A percentile compares a stretch with the other conserved stretches of the same genome.
These are phyloP conservation scores for Trachelipus rathkii DNA, from an alignment of 1,140 invertebrate species.

Conservation along the genomic window DNA sequence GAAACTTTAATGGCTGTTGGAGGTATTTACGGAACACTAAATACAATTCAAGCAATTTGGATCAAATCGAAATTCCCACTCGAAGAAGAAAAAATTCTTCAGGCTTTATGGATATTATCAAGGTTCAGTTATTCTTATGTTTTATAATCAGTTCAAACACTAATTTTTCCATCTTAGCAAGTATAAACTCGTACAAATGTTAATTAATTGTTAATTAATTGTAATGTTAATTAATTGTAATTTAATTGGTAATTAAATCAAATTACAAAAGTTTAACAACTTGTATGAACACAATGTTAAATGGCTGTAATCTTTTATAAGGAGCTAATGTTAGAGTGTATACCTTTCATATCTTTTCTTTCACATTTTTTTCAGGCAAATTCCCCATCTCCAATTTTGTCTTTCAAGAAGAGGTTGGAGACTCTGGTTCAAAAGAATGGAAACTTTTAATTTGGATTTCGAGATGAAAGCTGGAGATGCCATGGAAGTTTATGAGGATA, in stretches of 20 bases:
- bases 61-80: constrained; percentile 22
- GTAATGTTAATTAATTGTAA: too few species aligned
- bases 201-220: too few species aligned
- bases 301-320: too few species aligned
- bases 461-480: constrained; percentile 21
- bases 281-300: too few species aligned
- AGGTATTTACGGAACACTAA: constrained; percentile 26
- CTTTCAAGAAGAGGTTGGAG: constrained; percentile 26
- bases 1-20: constrained; percentile 30
- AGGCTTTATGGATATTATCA: constrained; percentile 14
- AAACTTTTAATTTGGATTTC: constrained; percentile 8
- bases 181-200: too few species aligned
- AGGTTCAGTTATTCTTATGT: neutral
- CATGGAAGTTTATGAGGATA: constrained; percentile 16
- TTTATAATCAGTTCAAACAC: too few species aligned
- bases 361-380: constrained; percentile 21
- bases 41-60: constrained; percentile 31
- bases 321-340: too few species aligned
- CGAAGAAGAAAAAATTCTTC: constrained; percentile 17
- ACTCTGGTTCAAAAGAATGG: constrained; percentile 33
- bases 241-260: too few species aligned
- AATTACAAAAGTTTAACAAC: too few species aligned
- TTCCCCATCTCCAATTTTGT: constrained; percentile 26
- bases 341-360: neutral
- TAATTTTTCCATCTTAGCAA: too few species aligned